phyloP scores from a whole-genome alignment of 2,888 invertebrate species.

The Erpobdella octoculata region DNA sequence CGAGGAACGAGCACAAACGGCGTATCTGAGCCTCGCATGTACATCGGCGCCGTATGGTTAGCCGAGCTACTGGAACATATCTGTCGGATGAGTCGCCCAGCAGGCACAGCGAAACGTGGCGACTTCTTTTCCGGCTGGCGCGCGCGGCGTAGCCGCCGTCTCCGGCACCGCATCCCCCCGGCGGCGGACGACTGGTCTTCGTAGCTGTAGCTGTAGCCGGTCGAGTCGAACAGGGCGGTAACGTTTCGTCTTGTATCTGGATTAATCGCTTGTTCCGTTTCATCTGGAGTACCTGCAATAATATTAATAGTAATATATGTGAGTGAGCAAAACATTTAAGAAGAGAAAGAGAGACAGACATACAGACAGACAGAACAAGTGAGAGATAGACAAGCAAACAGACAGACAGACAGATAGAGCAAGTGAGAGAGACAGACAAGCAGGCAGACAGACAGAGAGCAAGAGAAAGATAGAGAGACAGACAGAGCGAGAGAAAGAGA shows the following conservation, averaged over 20 bases:
- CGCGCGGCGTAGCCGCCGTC: background rate
- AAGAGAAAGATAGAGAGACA: too few species aligned
- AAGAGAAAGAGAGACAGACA: too few species aligned
- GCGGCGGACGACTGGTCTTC: background rate
- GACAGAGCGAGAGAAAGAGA: too few species aligned
- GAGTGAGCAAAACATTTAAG: too few species aligned
- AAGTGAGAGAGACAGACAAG: too few species aligned
- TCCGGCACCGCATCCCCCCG: too few species aligned
- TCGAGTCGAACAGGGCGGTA: background rate
- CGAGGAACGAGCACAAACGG: slow-evolving; percentile 14
- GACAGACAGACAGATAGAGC: too few species aligned
- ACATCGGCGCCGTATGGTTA: slow-evolving; percentile 5
- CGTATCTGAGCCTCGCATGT: slow-evolving; percentile 20
- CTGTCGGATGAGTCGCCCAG: slow-evolving; percentile 13
- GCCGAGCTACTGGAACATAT: slow-evolving; percentile 4
- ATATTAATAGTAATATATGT: too few species aligned
- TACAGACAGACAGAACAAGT: too few species aligned
- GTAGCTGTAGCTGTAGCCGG: background rate
- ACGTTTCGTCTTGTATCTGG: background rate
- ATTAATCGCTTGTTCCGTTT: slow-evolving; percentile 3
- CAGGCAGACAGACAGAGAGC: too few species aligned
- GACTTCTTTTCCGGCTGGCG: background rate
- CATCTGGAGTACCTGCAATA: background rate
- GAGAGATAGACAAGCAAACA: too few species aligned
- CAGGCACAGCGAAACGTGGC: slow-evolving; percentile 12